Evolutionary conservation across 2,113 vertebrate species (phyloP), one percentile per base, ranked within the genome.

Genomic region (Andinoacara biseriatus): DNA sequence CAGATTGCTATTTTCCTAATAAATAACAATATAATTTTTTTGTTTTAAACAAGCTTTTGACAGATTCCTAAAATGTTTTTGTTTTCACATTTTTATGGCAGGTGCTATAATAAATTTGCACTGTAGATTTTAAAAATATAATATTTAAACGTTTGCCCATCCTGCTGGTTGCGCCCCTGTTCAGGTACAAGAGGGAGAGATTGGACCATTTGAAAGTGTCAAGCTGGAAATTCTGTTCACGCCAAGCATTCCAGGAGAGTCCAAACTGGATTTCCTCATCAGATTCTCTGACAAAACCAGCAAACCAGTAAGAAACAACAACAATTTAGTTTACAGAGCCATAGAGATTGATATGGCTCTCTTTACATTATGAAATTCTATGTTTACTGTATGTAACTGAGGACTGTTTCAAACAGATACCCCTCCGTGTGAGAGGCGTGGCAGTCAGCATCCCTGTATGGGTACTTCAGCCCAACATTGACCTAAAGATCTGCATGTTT

Each of bases 401-500:
- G 31, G 8, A 38, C 22, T 88, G 63, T 7, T 88, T 81, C 31
- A 43, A 78, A 85, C 90, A 94, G 92, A 94, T 94, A 74, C 58
- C 85, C 8, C 74, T 96, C 85, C 85, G 85, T 10, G 94, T 92
- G 58, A 92, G 1, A 0, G 98, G 97, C 0, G 26, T 95, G 8
- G 95, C 95, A 0, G 1, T 94, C 5, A 94, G 95, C 0, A 86
- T 96, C 67, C 98, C 98, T 0, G 95, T 99, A 26, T 97, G 96
- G 95, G 94, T 98, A 82, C 86, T 93, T 20, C 89, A 88, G 43
- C 94, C 97, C 56, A 95, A 15, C 2, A 56, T 98, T 11, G 97
- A 99, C 81, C 90, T 99, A 4, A 98, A 96, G 93, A 97, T 98
- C 87, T 99, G 98, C 93, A 94, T 94, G 94, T 98, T 96, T 2